Conservation (phyloP, 2,888 invertebrate species). For the Strigamia transsilvanica region DNA sequence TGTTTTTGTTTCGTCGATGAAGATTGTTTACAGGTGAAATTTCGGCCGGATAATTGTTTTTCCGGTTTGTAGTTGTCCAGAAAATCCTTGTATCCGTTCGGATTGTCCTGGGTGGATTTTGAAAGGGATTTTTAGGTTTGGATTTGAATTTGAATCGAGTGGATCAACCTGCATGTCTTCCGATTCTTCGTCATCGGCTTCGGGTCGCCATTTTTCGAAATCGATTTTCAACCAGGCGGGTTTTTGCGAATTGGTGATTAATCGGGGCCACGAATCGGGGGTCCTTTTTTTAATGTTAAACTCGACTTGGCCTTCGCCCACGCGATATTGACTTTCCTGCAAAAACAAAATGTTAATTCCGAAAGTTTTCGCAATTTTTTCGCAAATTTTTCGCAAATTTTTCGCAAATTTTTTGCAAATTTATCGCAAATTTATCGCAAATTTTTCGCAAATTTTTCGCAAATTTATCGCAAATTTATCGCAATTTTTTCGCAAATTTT, state of each 20-base stretch:
- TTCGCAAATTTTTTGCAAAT: no score
- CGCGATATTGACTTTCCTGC: constrained; percentile 62
- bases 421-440: no score
- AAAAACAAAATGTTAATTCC: not conserved
- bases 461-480: no score
- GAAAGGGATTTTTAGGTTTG: not conserved
- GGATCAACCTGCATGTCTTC: constrained; percentile 62
- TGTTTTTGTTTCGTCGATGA: not conserved
- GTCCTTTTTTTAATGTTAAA: constrained; percentile 75
- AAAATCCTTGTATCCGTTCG: constrained; percentile 16
- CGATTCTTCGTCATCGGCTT: constrained; percentile 76
- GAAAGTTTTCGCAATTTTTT: not conserved
- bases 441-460: no score
- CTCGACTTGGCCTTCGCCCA: constrained; percentile 80
- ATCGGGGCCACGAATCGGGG: constrained; percentile 82
- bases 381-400: no score
- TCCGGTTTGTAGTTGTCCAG: not conserved
- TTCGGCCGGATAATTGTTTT: not conserved
- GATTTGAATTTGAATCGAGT: not conserved
- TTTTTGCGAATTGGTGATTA: constrained; percentile 82
- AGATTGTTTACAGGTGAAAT: not conserved
- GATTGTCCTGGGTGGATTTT: not conserved
- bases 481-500: no score
- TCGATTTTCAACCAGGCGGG: constrained; percentile 93
- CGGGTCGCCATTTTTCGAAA: constrained; percentile 88